Conservation (phyloP, 2,888 invertebrate species). For the Pycnomerus fuliginosus region DNA sequence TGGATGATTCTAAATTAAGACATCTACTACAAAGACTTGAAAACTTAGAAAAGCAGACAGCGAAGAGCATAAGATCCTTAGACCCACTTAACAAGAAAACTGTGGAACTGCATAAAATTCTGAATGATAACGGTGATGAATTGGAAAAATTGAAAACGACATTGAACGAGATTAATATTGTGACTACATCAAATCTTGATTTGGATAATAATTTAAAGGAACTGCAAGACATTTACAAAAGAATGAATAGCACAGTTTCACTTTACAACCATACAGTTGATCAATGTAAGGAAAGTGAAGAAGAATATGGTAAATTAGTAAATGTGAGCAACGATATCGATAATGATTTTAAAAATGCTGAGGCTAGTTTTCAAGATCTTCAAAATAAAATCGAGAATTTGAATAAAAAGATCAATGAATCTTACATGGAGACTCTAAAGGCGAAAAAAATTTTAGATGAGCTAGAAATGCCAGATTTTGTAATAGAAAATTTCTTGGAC, state of each 20-base stretch:
- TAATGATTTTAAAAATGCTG: neutral
- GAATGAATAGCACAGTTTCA: neutral
- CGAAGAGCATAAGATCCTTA: no score
- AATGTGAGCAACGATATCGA: neutral
- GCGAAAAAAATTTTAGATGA: slow-evolving; percentile 7
- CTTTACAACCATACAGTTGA: slow-evolving; percentile 9
- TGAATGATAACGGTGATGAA: no score
- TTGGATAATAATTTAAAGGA: no score
- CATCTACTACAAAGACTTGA: no score
- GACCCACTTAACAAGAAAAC: no score
- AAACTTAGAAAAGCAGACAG: no score
- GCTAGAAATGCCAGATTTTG: slow-evolving; percentile 8
- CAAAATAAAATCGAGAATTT: neutral
- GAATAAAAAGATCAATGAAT: slow-evolving; percentile 5
- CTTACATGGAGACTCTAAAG: slow-evolving; percentile 6
- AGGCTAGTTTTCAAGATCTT: neutral
- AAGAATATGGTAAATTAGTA: slow-evolving; percentile 7
- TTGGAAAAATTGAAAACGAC: no score
- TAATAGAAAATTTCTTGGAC: slow-evolving; percentile 4
- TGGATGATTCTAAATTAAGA: no score
- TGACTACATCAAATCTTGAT: no score
- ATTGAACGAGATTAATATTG: no score
- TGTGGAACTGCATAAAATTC: no score
- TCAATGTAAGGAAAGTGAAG: slow-evolving; percentile 2
- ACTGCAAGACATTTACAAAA: neutral